Evolutionary conservation across 2,113 vertebrate species (phyloP), one percentile per base, ranked within the genome.

Genomic region (Acanthisitta chloris): DNA sequence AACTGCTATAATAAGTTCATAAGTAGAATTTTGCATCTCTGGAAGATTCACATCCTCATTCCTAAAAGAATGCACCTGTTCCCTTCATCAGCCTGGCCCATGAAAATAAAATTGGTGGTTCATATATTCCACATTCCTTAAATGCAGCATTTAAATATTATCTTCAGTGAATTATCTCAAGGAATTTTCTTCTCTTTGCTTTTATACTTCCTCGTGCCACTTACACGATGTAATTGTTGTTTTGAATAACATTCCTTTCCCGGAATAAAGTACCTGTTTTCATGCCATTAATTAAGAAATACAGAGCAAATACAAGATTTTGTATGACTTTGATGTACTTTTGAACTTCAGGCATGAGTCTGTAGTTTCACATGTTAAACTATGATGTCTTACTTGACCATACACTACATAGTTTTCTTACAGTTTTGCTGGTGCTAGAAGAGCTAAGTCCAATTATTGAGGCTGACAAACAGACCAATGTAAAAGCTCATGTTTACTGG

Each of bases 171-270:
- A 96, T 96, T 88, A 92, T 74, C 69, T 59, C 58, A 95, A 96
- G 95, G 95, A 97, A 86, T 83, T 87, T 86, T 84, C 80, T 83
- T 96, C 90, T 95, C 87, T 97, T 97, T 95, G 61, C 86, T 93
- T 92, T 93, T 92, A 42, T 86, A 57, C 58, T 97, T 95, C 85
- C 88, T 82, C 49, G 9, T 95, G 71, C 91, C 89, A 86, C 82
- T 73, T 95, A 48, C 42, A 40, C 90, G 79, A 79, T 57, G 87
- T 92, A 92, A 96, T 45, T 87, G 58, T 86, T 95, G 40, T 72
- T 92, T 88, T 90, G 51, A 96, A 86, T 94, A 90, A 67, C 76
- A 92, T 96, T 97, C 11, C 90, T 96, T 79, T 96, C 95, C 70
- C 4, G 10, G 85, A 95, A 91, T 84, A 90, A 94, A 86, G 70